phyloP scores from a whole-genome alignment of 2,797 vertebrate species.

The Platalea minor region DNA sequence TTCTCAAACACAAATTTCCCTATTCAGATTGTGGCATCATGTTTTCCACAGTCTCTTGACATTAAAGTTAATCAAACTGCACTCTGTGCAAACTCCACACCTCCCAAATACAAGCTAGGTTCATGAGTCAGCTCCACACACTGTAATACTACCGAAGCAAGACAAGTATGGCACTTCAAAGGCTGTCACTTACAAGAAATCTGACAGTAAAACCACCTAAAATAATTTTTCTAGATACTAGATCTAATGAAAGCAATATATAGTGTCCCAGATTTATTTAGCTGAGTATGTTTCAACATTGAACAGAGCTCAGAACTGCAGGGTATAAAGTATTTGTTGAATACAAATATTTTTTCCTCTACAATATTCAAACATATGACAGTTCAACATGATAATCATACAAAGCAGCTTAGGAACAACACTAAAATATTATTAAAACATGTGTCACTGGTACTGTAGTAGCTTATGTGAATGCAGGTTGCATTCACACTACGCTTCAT shows the following conservation, averaged over 20 bases:
- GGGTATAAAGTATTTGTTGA: not conserved
- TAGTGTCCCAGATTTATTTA: not conserved
- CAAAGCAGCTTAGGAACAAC: not conserved
- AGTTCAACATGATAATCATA: not conserved
- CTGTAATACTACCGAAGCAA: not conserved
- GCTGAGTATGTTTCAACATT: not conserved
- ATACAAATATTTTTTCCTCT: not conserved
- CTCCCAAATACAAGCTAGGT: not conserved
- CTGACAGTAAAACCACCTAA: not conserved
- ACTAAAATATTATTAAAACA: not conserved
- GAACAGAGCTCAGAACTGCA: not conserved
- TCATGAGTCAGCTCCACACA: constrained; percentile 12
- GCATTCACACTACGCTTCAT: not conserved
- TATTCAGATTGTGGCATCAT: not conserved
- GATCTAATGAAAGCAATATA: not conserved
- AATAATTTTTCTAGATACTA: not conserved
- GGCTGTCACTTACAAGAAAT: not conserved
- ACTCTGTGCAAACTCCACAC: not conserved
- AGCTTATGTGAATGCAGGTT: not conserved
- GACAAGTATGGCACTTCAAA: not conserved
- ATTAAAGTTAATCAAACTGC: not conserved
- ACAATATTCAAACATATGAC: not conserved
- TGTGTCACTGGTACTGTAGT: not conserved
- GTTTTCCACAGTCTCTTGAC: not conserved
- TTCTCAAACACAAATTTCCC: not conserved